Conservation (phyloP, 2,797 vertebrate species). For the Lepus oiostolus region DNA sequence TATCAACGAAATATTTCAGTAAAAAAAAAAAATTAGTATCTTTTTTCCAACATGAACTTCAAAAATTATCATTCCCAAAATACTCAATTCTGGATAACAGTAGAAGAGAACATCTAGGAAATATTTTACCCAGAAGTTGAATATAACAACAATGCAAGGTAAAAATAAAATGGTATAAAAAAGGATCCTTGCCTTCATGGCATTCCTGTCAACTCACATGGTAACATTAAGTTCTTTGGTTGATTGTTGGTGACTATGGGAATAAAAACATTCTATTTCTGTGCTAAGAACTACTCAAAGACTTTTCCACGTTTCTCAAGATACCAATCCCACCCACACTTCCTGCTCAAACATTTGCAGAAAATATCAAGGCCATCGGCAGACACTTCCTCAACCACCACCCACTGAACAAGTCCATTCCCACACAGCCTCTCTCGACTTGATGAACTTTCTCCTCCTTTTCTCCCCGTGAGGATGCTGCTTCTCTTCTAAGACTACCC, state of each 20-base stretch:
- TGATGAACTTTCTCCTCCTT: slow-evolving; percentile 32
- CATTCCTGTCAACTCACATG: not conserved
- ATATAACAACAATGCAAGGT: not conserved
- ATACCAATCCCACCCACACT: not conserved
- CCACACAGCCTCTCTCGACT: not conserved
- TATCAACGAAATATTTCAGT: slow-evolving; percentile 83
- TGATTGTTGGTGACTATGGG: not conserved
- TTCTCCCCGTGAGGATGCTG: slow-evolving; percentile 19
- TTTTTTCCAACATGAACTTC: slow-evolving; percentile 32
- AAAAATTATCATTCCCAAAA: slow-evolving; percentile 47
- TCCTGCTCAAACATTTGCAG: slow-evolving; percentile 37
- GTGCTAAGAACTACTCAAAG: not conserved
- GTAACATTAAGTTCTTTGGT: slow-evolving; percentile 1
- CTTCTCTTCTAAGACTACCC: not conserved
- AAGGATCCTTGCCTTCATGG: not conserved
- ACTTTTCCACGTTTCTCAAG: slow-evolving; percentile 26
- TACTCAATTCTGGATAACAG: slow-evolving; percentile 28
- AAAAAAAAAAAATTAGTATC: not conserved
- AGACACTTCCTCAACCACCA: slow-evolving; percentile 12
- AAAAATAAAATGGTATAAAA: not conserved
- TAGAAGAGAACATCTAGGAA: slow-evolving; percentile 9
- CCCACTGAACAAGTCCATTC: not conserved
- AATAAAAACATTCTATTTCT: not conserved
- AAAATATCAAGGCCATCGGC: slow-evolving; percentile 16
- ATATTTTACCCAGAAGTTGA: slow-evolving; percentile 16